phyloP scores from a whole-genome alignment of 2,797 vertebrate genomes.

The Poeciliopsis paucimaculata region DNA sequence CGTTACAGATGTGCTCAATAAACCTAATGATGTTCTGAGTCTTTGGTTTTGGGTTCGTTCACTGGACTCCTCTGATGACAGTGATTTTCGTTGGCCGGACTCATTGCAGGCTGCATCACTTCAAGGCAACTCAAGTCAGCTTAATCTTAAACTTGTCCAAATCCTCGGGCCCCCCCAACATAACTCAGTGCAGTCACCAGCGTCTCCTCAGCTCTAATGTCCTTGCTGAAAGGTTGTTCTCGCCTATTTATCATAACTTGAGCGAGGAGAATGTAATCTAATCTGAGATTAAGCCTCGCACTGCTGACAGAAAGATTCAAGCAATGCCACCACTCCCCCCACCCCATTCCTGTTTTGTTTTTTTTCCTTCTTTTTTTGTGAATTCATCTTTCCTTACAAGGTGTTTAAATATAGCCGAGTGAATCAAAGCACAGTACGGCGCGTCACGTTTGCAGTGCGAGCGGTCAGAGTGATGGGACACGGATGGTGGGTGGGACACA shows the following conservation, averaged over 20 bases:
- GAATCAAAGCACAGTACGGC: conserved; percentile 48
- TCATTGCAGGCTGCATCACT: conserved; percentile 48
- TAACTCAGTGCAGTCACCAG: conserved; percentile 54
- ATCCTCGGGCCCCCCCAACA: conserved; percentile 44
- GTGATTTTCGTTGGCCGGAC: conserved; percentile 50
- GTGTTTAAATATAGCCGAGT: conserved; percentile 54
- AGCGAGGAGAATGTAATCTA: conserved; percentile 41
- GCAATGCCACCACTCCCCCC: conserved; percentile 27
- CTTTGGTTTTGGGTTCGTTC: conserved; percentile 40
- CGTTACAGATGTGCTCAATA: neutral
- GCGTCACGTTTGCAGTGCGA: conserved; percentile 48
- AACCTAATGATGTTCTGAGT: conserved; percentile 24
- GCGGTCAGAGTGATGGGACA: conserved; percentile 39
- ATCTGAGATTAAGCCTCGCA: conserved; percentile 33
- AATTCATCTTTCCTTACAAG: conserved; percentile 55
- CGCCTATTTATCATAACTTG: conserved; percentile 53
- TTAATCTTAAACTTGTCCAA: conserved; percentile 55
- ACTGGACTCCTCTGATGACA: conserved; percentile 35
- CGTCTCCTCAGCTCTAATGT: conserved; percentile 52
- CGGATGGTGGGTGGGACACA: conserved; percentile 52
- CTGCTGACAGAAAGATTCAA: conserved; percentile 35
- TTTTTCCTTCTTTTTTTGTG: neutral
- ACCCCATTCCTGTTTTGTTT: neutral
- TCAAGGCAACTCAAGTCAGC: conserved; percentile 60
- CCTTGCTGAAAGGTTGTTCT: conserved; percentile 63